Evolutionary conservation across 2,113 vertebrate genomes (phyloP).

Genomic region (Chloroceryle aenea): DNA sequence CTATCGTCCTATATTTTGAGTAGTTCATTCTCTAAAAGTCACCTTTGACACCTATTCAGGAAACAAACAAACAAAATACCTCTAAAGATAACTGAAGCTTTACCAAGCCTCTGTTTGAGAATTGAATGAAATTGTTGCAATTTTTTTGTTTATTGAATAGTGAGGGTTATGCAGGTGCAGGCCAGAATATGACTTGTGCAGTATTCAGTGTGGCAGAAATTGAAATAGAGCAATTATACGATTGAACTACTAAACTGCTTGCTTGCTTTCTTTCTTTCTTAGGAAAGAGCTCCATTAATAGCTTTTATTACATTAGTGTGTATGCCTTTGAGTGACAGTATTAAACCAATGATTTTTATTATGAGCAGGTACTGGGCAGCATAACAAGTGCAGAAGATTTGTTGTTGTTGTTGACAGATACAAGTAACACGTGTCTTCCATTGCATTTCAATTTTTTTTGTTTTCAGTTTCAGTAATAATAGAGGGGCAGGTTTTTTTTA

Average conservation of each 20-base stretch:
- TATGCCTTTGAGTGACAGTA: slow-evolving; percentile 59
- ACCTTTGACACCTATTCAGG: not conserved
- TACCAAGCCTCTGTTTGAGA: not conserved
- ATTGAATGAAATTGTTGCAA: not conserved
- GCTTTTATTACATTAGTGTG: not conserved
- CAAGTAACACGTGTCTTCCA: not conserved
- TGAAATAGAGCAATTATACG: not conserved
- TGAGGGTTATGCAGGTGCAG: not conserved
- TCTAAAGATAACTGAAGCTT: not conserved
- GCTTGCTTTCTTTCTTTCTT: not conserved
- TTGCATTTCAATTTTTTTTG: slow-evolving; percentile 41
- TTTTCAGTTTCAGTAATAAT: not conserved
- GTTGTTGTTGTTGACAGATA: slow-evolving; percentile 9
- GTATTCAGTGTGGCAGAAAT: not conserved
- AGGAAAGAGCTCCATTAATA: not conserved
- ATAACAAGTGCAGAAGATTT: slow-evolving; percentile 30
- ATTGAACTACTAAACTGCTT: not conserved
- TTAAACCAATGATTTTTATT: slow-evolving; percentile 48
- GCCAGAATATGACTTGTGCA: not conserved
- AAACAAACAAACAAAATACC: not conserved
- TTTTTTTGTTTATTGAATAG: not conserved
- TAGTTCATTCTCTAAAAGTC: not conserved
- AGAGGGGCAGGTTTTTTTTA: not conserved
- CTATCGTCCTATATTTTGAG: not conserved
- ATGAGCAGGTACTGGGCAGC: slow-evolving; percentile 43